Evolutionary conservation across 1,140 invertebrate genomes (phyloP).

Genomic region (Dendroctonus valens): DNA sequence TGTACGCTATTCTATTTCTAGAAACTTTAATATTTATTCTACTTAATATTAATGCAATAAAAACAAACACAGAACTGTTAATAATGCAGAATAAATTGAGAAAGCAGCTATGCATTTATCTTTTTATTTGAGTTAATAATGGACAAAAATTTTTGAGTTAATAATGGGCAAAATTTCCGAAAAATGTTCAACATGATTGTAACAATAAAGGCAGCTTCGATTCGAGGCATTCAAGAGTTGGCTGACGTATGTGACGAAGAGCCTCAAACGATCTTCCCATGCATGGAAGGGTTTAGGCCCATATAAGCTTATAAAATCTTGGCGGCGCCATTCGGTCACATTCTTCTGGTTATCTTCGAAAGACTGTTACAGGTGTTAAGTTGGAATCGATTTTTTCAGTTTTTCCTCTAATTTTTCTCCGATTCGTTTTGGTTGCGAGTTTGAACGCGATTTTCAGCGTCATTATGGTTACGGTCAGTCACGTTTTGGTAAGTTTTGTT

Average conservation of each 20-base stretch:
- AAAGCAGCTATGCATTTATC: too few species aligned
- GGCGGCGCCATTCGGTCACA: neutral
- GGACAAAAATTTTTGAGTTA: too few species aligned
- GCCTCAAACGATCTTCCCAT: neutral
- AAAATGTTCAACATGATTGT: too few species aligned
- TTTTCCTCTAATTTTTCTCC: neutral
- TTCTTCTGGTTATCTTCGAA: constrained; percentile 4
- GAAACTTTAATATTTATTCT: too few species aligned
- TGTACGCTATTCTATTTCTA: too few species aligned
- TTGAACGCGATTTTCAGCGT: neutral
- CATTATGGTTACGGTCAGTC: neutral
- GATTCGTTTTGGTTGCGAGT: neutral
- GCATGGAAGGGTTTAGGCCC: constrained; percentile 1
- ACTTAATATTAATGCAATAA: too few species aligned
- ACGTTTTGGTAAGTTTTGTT: neutral
- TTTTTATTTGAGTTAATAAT: too few species aligned
- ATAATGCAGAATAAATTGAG: too few species aligned
- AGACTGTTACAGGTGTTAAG: neutral
- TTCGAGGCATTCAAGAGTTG: too few species aligned
- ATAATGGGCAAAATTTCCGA: too few species aligned
- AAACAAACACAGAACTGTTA: too few species aligned
- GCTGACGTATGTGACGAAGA: neutral
- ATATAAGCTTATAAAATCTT: constrained; percentile 1
- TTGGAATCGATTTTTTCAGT: neutral
- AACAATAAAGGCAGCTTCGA: too few species aligned